phyloP scores from a whole-genome alignment of 1,140 invertebrate genomes.

The Fragariocoptes setiger region DNA sequence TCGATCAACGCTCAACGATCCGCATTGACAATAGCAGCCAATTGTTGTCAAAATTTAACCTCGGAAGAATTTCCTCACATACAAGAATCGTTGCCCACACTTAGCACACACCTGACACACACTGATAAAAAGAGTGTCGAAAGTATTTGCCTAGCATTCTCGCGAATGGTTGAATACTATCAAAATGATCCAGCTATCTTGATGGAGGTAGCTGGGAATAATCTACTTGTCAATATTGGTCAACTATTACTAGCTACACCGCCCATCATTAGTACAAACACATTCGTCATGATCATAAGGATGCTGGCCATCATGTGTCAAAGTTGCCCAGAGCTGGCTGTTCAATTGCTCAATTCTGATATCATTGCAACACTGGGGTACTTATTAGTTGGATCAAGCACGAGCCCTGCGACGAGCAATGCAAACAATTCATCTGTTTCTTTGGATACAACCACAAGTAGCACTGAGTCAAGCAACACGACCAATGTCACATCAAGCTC shows the following conservation, averaged over 20 bases:
- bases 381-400: slow-evolving; percentile 41
- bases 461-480: background rate
- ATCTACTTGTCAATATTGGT: slow-evolving; percentile 64
- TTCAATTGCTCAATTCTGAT: slow-evolving; percentile 49
- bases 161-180: slow-evolving; percentile 72
- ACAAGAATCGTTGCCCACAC: slow-evolving; percentile 45
- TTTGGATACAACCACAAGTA: no score
- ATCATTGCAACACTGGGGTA: slow-evolving; percentile 75
- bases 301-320: slow-evolving; percentile 83
- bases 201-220: slow-evolving; percentile 74
- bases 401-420: slow-evolving; percentile 21
- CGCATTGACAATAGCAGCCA: slow-evolving; percentile 71
- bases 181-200: slow-evolving; percentile 59
- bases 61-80: slow-evolving; percentile 74
- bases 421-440: no score
- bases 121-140: slow-evolving; percentile 94
- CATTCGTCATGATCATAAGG: slow-evolving; percentile 75
- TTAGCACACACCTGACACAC: slow-evolving; percentile 55
- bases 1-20: slow-evolving; percentile 79
- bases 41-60: slow-evolving; percentile 76
- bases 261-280: slow-evolving; percentile 58
- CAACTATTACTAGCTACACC: slow-evolving; percentile 68
- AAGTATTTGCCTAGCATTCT: slow-evolving; percentile 74
- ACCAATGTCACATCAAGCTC: background rate
- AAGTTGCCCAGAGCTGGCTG: slow-evolving; percentile 64